Evolutionary conservation across 2,797 vertebrate species (phyloP), one percentile per base, ranked within the genome.

Genomic region (Gadopsis marmoratus): DNA sequence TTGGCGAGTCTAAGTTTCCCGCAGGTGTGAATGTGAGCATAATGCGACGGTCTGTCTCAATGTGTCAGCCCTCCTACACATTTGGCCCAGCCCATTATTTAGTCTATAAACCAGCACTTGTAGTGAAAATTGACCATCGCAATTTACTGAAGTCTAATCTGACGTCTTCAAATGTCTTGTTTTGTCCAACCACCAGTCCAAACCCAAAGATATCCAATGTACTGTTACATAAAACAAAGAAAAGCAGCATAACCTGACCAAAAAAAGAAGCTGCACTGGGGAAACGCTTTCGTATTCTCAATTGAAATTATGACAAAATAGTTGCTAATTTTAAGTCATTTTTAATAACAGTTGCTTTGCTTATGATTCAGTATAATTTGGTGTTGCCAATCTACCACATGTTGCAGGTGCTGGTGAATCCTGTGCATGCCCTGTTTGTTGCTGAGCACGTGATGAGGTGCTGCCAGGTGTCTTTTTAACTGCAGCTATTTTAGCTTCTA

Each of bases 381-480:
- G 12, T 5, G 12, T 63, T 29, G 33, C 23, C 17, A 21, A 59
- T 56, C 48, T 4, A 56, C 4, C 35, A 16, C 9, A 8, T 61
- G 13, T 23, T 65, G 12, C n/a, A 62, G 47, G 26, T 66, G 43
- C 29, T 56, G 56, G n/a, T 7, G 53, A 53, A 33, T 62, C 55
- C 29, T 54, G 35, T 45, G 19, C 14, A 31, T 9, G 51, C 19
- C 1, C 29, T n/a, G 12, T 55, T 56, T 66, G 29, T 26, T 54
- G 31, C 55, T 35, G 45, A 59, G 41, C 12, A 60, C 54, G 51
- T 19, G 71, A 59, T 31, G 56, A 5, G 35, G 41, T 58, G 62
- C 23, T 71, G 67, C 47, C 48, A 72, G 54, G 48, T 55, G 64
- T 13, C 39, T 55, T 66, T 71, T 56, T n/a, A 47, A 21, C 10